Percentiles rank a stretch among this genome's conserved stretches.
phyloP scores from a whole-genome alignment of 2,113 vertebrate species.

The Hiodon alosoides region DNA sequence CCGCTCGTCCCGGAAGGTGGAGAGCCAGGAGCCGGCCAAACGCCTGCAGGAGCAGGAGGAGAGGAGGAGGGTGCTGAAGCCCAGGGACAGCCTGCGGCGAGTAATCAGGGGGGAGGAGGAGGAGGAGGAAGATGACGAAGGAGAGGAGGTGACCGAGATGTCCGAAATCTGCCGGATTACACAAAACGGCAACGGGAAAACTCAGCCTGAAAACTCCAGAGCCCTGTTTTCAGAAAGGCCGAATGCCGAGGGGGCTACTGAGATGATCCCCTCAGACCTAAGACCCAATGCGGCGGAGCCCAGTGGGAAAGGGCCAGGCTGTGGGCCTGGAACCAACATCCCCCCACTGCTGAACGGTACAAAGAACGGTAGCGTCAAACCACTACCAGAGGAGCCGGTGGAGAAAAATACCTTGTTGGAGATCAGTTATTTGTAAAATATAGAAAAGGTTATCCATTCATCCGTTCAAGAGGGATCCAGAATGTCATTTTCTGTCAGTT shows the following conservation, averaged over 20 bases:
- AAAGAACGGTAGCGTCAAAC: slow-evolving; percentile 56
- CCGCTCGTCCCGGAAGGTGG: slow-evolving; percentile 66
- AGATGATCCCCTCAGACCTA: slow-evolving; percentile 41
- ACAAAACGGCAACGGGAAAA: slow-evolving; percentile 65
- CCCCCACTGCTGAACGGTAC: slow-evolving; percentile 48
- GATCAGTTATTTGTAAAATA: slow-evolving; percentile 77
- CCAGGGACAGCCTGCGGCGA: slow-evolving; percentile 60
- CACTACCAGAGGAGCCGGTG: slow-evolving; percentile 54
- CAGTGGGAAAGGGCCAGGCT: slow-evolving; percentile 38
- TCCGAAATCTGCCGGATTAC: slow-evolving; percentile 71
- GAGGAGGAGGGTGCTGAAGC: slow-evolving; percentile 52
- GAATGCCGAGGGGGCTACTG: slow-evolving; percentile 21
- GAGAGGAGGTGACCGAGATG: slow-evolving; percentile 56
- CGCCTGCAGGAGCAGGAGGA: slow-evolving; percentile 49
- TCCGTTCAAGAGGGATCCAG: slow-evolving; percentile 20
- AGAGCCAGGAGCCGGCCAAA: slow-evolving; percentile 53
- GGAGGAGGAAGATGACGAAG: slow-evolving; percentile 52
- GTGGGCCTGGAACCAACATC: slow-evolving; percentile 35
- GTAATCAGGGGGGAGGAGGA: slow-evolving; percentile 42
- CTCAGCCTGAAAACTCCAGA: slow-evolving; percentile 38
- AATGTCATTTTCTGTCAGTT: slow-evolving; percentile 25
- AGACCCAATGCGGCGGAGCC: slow-evolving; percentile 28
- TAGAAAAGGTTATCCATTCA: slow-evolving; percentile 6
- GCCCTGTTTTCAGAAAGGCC: slow-evolving; percentile 47
- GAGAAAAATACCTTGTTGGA: slow-evolving; percentile 65